Conservation (phyloP, 2,113 vertebrate genomes). For the Riparia riparia region DNA sequence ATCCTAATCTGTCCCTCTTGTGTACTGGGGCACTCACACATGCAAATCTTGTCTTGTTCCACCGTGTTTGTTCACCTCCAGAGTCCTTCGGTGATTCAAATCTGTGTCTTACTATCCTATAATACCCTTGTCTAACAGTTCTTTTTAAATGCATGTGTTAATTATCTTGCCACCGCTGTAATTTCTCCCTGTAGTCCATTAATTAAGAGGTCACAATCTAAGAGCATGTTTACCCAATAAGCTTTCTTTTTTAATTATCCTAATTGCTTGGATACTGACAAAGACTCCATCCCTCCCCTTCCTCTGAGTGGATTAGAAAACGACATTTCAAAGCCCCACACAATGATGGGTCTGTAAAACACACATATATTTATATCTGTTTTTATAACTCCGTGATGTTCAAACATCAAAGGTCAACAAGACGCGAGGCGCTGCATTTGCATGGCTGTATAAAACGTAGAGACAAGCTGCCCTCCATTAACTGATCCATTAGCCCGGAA, state of each 20-base stretch:
- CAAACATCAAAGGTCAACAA: neutral
- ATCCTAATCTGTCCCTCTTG: neutral
- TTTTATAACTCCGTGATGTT: neutral
- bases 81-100: conserved; percentile 78
- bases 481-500: neutral
- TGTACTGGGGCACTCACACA: neutral
- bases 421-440: neutral
- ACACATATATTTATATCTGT: neutral
- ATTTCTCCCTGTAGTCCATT: conserved; percentile 94
- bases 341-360: conserved; percentile 40
- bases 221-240: conserved; percentile 98
- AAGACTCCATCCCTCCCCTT: conserved; percentile 78
- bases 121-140: conserved; percentile 80
- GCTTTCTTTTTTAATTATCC: conserved; percentile 98
- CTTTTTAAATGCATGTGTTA: conserved; percentile 82
- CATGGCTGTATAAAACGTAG: neutral
- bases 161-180: conserved; percentile 90
- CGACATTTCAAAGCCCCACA: conserved; percentile 63
- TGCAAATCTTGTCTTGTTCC: neutral
- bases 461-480: neutral
- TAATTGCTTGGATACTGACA: conserved; percentile 89
- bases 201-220: conserved; percentile 96
- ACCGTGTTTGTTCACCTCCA: conserved; percentile 32
- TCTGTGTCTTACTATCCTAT: conserved; percentile 87
- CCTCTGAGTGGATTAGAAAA: conserved; percentile 77